phyloP scores from a whole-genome alignment of 2,113 vertebrate species.

The Paramormyrops kingsleyae region DNA sequence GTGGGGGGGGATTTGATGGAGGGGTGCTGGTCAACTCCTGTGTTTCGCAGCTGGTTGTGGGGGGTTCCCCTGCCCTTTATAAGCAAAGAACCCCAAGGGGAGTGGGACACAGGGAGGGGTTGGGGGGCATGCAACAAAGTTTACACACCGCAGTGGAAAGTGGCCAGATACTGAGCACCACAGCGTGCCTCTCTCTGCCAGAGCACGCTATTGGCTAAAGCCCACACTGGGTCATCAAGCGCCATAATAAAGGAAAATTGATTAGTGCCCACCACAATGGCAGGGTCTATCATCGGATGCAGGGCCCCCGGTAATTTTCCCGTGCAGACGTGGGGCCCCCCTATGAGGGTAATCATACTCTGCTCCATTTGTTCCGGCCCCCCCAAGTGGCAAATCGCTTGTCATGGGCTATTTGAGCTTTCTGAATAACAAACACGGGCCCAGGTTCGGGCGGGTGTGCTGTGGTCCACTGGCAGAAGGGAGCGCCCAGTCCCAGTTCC shows the following conservation, averaged over 20 bases:
- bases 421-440: constrained; percentile 40
- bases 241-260: constrained; percentile 26
- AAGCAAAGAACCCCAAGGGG: not conserved
- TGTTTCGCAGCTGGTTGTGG: not conserved
- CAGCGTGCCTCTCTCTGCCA: not conserved
- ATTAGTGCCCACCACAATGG: constrained; percentile 23
- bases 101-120: not conserved
- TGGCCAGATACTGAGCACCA: not conserved
- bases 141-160: not conserved
- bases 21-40: not conserved
- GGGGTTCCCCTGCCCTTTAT: too few relatives aligned
- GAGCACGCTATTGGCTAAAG: not conserved
- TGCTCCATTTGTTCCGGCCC: constrained; percentile 53
- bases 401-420: constrained; percentile 55
- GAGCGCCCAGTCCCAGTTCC: not conserved
- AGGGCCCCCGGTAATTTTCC: constrained; percentile 6
- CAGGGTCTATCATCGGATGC: constrained; percentile 27
- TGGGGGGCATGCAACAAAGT: not conserved
- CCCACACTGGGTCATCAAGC: constrained; percentile 11
- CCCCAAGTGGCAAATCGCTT: constrained; percentile 56
- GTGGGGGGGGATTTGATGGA: not conserved
- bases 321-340: constrained; percentile 16
- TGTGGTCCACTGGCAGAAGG: not conserved
- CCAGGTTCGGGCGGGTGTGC: not conserved
- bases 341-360: constrained; percentile 42